Evolutionary conservation across 2,113 vertebrate genomes (phyloP).

Genomic region (Pristiophorus japonicus): DNA sequence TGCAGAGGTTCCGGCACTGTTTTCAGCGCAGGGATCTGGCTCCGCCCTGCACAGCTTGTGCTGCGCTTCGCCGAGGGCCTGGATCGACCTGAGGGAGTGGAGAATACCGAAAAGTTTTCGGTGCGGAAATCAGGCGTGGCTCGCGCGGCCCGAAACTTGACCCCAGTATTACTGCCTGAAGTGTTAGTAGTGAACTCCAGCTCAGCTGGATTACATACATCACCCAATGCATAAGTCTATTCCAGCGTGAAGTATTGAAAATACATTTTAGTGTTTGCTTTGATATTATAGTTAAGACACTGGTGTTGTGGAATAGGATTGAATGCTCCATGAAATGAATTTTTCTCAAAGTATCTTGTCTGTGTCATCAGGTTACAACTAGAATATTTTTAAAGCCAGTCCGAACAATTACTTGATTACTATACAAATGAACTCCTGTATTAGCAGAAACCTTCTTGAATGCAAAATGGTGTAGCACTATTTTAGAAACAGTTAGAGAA

Average conservation of each 20-base stretch:
- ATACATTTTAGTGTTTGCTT: background rate
- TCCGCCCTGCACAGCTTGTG: no score
- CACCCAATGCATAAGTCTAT: background rate
- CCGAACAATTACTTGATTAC: background rate
- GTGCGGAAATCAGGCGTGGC: no score
- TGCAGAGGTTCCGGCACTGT: no score
- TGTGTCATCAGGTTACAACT: background rate
- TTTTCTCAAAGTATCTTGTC: background rate
- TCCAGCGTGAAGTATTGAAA: background rate
- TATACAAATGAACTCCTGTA: background rate
- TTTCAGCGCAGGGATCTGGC: no score
- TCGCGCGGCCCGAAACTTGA: no score
- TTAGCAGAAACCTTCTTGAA: background rate
- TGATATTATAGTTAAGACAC: background rate
- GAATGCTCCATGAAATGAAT: background rate
- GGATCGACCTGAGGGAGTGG: no score
- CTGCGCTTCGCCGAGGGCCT: no score
- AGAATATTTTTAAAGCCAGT: background rate
- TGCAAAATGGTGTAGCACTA: background rate
- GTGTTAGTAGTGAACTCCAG: background rate
- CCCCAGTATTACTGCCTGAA: background rate
- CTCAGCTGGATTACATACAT: background rate
- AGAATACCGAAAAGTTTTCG: no score
- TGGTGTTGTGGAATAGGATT: background rate
- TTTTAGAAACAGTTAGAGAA: background rate